Conservation (phyloP, 2,888 invertebrate genomes). For the Nomada ruficornis region DNA sequence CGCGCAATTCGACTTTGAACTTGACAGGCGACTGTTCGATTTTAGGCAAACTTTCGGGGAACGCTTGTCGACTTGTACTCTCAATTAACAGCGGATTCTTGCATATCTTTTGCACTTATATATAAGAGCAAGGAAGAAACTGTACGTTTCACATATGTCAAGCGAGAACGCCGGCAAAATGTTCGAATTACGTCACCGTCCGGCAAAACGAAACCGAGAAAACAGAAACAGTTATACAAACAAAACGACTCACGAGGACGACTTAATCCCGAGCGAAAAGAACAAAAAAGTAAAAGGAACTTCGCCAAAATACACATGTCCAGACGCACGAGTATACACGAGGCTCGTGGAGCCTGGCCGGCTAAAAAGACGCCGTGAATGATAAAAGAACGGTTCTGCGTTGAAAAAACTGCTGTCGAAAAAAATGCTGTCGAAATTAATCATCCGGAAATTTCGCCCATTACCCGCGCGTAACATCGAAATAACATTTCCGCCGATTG, state of each 20-base stretch:
- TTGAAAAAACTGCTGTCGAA: no score
- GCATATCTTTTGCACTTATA: background rate
- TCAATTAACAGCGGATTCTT: background rate
- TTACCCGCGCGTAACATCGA: background rate
- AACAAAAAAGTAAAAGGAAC: no score
- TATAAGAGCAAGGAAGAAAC: background rate
- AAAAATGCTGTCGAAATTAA: no score
- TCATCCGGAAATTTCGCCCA: background rate
- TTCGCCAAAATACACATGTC: background rate
- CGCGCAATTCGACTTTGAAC: no score
- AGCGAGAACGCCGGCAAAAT: background rate
- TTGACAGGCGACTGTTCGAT: background rate
- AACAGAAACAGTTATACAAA: slow-evolving; percentile 27
- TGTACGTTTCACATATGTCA: background rate
- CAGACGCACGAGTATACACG: background rate
- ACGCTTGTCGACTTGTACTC: background rate
- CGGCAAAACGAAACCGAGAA: background rate
- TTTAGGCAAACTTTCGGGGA: background rate
- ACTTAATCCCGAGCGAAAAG: background rate
- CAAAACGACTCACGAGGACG: background rate
- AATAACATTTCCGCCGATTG: background rate
- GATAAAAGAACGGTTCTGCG: background rate
- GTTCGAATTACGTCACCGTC: slow-evolving; percentile 10
- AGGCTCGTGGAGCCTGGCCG: background rate
- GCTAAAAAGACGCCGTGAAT: background rate